Conservation (phyloP, 2,113 vertebrate species). For the Pithys albifrons region DNA sequence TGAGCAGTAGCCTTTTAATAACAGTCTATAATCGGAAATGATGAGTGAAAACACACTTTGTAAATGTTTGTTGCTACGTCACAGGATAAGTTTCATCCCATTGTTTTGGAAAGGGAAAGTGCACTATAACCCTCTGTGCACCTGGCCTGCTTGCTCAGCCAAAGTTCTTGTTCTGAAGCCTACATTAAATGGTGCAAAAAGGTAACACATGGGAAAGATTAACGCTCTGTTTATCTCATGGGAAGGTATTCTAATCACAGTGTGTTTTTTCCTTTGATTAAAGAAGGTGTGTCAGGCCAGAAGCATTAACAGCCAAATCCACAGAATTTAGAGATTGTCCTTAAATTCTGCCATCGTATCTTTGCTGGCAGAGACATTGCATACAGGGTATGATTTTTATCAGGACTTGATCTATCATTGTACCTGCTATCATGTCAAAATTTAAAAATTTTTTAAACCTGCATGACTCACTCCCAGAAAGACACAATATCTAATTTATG, state of each 20-base stretch:
- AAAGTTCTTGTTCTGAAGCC: slow-evolving; percentile 37
- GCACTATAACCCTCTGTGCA: not conserved
- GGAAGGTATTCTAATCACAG: not conserved
- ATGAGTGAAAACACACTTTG: not conserved
- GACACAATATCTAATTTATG: slow-evolving; percentile 69
- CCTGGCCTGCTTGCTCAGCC: slow-evolving; percentile 41
- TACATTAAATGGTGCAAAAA: slow-evolving; percentile 43
- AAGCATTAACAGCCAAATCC: not conserved
- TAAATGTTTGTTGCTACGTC: not conserved
- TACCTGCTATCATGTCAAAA: slow-evolving; percentile 18
- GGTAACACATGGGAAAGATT: slow-evolving; percentile 12
- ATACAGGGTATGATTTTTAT: not conserved
- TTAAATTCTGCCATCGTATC: not conserved
- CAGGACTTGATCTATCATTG: not conserved
- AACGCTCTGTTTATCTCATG: slow-evolving; percentile 27
- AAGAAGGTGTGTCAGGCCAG: not conserved
- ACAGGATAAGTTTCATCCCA: not conserved
- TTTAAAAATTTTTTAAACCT: slow-evolving; percentile 4
- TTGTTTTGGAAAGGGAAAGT: slow-evolving; percentile 41
- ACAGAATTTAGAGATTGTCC: not conserved
- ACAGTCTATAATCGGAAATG: slow-evolving; percentile 25
- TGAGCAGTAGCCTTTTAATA: slow-evolving; percentile 16
- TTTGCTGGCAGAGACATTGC: not conserved
- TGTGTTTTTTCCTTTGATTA: slow-evolving; percentile 2
- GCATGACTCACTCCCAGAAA: slow-evolving; percentile 47